Percentiles rank a stretch among this genome's conserved stretches.
phyloP scores from a whole-genome alignment of 2,113 vertebrate species.

The Macquaria ambigua region DNA sequence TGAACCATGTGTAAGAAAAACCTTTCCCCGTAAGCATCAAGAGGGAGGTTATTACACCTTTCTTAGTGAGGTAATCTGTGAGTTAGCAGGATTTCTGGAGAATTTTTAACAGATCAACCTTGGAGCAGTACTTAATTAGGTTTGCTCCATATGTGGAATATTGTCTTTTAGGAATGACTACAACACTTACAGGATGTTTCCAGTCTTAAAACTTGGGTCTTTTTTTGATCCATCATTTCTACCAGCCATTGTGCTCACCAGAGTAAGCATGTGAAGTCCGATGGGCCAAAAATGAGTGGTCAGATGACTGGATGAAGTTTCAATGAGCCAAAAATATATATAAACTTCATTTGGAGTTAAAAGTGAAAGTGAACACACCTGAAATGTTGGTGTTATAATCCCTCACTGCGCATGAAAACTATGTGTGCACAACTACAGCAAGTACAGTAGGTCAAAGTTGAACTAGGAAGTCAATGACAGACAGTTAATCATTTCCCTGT shows the following conservation, averaged over 20 bases:
- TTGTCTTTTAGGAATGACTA: too few relatives aligned
- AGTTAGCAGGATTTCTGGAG: too few relatives aligned
- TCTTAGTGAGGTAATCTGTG: background rate
- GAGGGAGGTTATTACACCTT: background rate
- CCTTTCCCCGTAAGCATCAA: too few relatives aligned
- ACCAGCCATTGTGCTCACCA: too few relatives aligned
- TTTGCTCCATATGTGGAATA: background rate
- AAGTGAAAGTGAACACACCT: background rate
- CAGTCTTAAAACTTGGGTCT: background rate
- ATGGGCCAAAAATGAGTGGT: too few relatives aligned
- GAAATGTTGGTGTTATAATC: too few relatives aligned
- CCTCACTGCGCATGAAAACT: too few relatives aligned
- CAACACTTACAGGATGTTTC: background rate
- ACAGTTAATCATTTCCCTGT: background rate
- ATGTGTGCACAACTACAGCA: background rate
- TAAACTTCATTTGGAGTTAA: background rate
- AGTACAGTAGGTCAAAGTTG: background rate
- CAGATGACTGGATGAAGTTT: too few relatives aligned
- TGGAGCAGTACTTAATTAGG: background rate
- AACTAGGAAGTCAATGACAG: background rate
- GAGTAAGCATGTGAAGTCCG: too few relatives aligned
- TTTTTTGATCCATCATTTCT: background rate
- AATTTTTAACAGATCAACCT: background rate
- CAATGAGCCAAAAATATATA: too few relatives aligned
- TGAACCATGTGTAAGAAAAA: background rate